Evolutionary conservation across 92 coral and sea anemone genomes (phyloP), one percentile per base, ranked within the genome.

Genomic region (Palythoa grandis): DNA sequence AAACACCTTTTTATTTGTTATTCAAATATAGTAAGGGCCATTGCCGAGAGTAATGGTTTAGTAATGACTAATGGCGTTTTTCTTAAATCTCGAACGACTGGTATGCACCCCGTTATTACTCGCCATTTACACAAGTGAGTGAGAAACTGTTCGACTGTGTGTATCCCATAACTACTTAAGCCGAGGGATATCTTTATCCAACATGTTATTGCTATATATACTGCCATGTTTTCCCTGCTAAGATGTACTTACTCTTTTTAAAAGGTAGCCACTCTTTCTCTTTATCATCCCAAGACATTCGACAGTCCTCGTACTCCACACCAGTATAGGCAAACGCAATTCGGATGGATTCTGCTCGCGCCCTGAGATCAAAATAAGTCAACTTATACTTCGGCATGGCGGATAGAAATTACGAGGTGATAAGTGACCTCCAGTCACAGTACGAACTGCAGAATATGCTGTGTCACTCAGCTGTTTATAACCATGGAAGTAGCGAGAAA

Each of bases 311-410:
- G 25, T 76, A 76, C 57, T 76, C 67, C 20, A 76, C 68, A 2
- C 82, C 82, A 15, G 40, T 39, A 54, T 76, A 76, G 0, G 82
- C 68, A 13, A 76, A 76, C 43, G 43, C 66, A 54, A 76, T 76
- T 22, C 82, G 58, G 12, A 76, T 76, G 11, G 82, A 65, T 12
- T 76, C 82, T 29, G 66, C 82, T 4, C 82, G 82, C 20, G 82
- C 40, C 50, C n/a, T 76, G 43, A 25, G 43, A 25, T 76, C 67
- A 7, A 22, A 76, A 39, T 76, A 76, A 23, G 76, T 72, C 25
- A 72, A 9, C 12, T 72, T 72, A 43, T 72, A 72, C 48, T 72
- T 39, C 54, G 76, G 76, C 76, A 72, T 72, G 11, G 53, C 48
- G 22, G 19, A 43, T 72, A 58, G 20, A 58, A 58, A 58, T 9